These are phyloP conservation scores for Thunnus albacares DNA, from an alignment of 2,797 vertebrate species.

Conservation along the genomic window DNA sequence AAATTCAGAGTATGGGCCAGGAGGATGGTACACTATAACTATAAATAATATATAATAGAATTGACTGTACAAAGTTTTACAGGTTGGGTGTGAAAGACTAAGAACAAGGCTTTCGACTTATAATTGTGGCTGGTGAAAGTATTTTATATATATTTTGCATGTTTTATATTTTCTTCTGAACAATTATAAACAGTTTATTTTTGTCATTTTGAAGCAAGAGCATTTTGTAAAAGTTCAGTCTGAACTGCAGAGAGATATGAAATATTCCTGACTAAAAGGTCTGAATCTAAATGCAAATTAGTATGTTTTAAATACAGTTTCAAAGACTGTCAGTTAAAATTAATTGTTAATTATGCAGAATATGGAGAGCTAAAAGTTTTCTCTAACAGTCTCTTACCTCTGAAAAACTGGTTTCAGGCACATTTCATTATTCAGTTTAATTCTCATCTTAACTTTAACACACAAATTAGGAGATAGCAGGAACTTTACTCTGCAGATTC, in stretches of 20 bases:
- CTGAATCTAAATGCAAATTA: not conserved
- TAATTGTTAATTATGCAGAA: not conserved
- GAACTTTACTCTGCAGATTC: not conserved
- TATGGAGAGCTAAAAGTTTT: not conserved
- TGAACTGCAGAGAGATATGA: not conserved
- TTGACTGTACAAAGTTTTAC: no score
- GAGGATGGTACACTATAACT: no score
- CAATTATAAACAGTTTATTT: not conserved
- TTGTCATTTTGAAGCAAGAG: not conserved
- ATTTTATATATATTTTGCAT: not conserved
- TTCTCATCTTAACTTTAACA: not conserved
- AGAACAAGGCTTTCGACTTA: no score
- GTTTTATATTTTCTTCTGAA: no score
- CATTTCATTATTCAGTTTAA: slow-evolving; percentile 11
- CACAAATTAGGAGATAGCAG: not conserved
- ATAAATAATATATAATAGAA: no score
- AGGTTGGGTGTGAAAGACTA: no score
- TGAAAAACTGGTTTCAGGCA: not conserved
- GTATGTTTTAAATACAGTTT: not conserved
- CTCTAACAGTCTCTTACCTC: not conserved
- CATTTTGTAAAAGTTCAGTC: not conserved
- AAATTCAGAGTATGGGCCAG: no score
- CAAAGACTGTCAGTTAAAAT: not conserved
- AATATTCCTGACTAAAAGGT: not conserved
- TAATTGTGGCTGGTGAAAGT: not conserved